Conservation (phyloP, 92 coral and sea anemone genomes). For the Chrysogorgia sp. region DNA sequence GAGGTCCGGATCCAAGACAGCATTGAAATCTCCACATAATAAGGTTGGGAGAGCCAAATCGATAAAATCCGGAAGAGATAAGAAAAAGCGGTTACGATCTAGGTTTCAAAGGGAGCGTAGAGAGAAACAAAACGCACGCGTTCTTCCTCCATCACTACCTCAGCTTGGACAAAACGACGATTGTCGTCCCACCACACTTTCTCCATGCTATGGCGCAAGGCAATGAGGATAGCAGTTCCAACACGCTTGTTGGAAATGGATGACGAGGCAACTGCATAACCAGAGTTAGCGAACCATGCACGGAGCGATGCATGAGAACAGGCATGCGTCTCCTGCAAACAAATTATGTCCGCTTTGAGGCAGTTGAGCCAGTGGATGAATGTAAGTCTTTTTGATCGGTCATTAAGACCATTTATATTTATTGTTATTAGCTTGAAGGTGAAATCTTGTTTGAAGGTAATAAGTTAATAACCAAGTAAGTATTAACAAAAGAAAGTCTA, state of each 20-base stretch:
- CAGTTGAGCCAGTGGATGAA: slow-evolving; percentile 22
- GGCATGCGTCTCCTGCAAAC: no score
- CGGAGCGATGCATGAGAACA: no score
- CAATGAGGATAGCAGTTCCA: slow-evolving; percentile 31
- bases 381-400: background rate
- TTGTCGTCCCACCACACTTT: background rate
- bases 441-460: no score
- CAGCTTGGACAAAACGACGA: slow-evolving; percentile 36
- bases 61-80: no score
- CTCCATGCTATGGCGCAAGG: background rate
- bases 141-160: background rate
- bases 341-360: no score
- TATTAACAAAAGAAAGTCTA: no score
- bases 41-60: slow-evolving; percentile 11
- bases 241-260: slow-evolving; percentile 1
- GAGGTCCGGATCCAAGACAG: background rate
- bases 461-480: no score
- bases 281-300: slow-evolving; percentile 34
- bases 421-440: no score
- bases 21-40: slow-evolving; percentile 19
- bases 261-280: background rate
- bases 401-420: slow-evolving; percentile 48
- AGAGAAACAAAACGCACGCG: slow-evolving; percentile 20
- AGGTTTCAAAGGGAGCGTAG: slow-evolving; percentile 32
- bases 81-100: slow-evolving; percentile 4